Evolutionary conservation across 1,140 invertebrate genomes (phyloP), one percentile per base, ranked within the genome.

Genomic region (Dendrolimus punctatus): DNA sequence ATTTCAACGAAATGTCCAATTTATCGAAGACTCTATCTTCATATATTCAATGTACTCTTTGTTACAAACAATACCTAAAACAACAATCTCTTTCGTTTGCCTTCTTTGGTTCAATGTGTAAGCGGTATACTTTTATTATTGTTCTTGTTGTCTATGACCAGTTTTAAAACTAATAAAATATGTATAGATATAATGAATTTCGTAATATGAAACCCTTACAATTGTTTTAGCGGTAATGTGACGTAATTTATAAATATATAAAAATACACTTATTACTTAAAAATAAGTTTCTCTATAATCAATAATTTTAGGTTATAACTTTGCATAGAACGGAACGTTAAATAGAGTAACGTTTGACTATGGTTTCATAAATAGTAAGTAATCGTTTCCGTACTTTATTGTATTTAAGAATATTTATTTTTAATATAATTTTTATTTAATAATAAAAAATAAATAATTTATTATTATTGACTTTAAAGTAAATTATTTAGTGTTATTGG

Each of bases 321-420:
- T 23, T 46, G 6, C 43, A 40, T 49, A 52, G 7, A 68, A 64
- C 40, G 65, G 43, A 68, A 64, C 59, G 52, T 57, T 51, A 23
- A 36, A 10, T 46, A 49, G 44, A 50, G 53, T 47, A 7, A 8
- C 39, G 8, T 50, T n/a, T 62, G 64, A 64, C 61, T 66, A 60
- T 69, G 64, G 55, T 54, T 48, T 58, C 51, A 58, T 51, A 58
- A 61, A 39, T 51, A 56, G 57, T 54, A 48, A 40, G 53, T 51
- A 23, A 46, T 61, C 55, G 55, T 61, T 58, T 65, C 37, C 51
- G 39, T 61, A 51, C 53, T 60, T 57, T 10, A 7, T 23, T 23
- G 23, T 6, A 50, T 51, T 10, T 51, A 49, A 39, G 9, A 4
- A 39, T n/a, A 51, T 44, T 49, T 41, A 48, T 39, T 7, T 7